Evolutionary conservation across 2,113 vertebrate species (phyloP).

Genomic region (Oceanodroma tethys): DNA sequence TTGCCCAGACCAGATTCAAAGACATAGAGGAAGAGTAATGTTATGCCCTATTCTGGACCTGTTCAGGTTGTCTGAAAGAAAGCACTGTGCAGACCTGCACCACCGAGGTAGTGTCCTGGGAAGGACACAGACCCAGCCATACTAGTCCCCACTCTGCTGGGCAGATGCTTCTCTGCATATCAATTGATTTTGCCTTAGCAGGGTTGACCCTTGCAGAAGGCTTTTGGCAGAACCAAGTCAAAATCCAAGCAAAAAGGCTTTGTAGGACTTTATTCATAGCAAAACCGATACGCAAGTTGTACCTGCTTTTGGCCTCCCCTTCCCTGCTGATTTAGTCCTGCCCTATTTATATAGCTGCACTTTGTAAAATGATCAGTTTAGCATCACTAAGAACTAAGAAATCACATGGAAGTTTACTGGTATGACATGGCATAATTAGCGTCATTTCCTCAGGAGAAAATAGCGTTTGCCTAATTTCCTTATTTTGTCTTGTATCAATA

Average conservation of each 20-base stretch:
- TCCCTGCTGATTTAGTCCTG: neutral
- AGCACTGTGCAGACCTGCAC: neutral
- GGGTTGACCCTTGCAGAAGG: neutral
- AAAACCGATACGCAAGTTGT: neutral
- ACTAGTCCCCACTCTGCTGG: neutral
- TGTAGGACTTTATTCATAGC: neutral
- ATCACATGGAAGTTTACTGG: neutral
- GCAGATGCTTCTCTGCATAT: neutral
- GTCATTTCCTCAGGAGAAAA: neutral
- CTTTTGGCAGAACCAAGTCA: neutral
- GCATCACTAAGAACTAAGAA: neutral
- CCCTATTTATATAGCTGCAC: neutral
- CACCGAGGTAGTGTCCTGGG: neutral
- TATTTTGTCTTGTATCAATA: neutral
- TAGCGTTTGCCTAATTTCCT: neutral
- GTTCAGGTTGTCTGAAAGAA: neutral
- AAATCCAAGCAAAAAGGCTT: neutral
- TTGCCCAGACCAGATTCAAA: neutral
- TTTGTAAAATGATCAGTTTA: neutral
- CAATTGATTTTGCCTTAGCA: neutral
- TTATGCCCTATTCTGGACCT: neutral
- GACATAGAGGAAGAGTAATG: neutral
- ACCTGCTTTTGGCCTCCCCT: neutral
- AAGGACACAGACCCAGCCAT: rapidly evolving
- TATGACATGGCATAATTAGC: neutral